Percentiles rank a stretch among this genome's conserved stretches.
phyloP scores from a whole-genome alignment of 30 jellyfish, hydroid and myxozoan genomes.

The Hydra vulgaris region DNA sequence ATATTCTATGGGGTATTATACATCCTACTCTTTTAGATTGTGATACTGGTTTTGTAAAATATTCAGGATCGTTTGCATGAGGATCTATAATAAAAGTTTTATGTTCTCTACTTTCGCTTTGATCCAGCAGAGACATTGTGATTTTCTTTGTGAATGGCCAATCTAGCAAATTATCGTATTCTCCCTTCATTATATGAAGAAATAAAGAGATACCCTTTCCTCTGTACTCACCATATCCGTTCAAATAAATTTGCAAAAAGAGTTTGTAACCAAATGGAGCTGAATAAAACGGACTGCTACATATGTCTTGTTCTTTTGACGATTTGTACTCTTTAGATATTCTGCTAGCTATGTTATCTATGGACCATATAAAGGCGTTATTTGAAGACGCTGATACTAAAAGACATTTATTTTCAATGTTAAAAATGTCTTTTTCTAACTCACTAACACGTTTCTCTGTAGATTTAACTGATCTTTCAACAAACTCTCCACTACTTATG shows the following conservation, averaged over 20 bases:
- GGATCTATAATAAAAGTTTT: background rate
- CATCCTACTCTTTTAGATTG: background rate
- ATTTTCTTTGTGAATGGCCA: background rate
- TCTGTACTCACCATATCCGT: background rate
- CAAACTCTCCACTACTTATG: background rate
- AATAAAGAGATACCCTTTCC: background rate
- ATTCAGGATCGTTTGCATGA: background rate
- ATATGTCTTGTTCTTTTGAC: background rate
- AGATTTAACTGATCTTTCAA: background rate
- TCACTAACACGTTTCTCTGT: background rate
- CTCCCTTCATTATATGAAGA: background rate
- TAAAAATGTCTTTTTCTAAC: background rate
- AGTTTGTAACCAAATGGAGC: background rate
- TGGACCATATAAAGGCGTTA: background rate
- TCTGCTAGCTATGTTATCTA: background rate
- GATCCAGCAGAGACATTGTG: background rate
- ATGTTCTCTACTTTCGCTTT: background rate
- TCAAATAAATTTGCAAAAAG: background rate
- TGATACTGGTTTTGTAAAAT: background rate
- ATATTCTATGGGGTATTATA: background rate
- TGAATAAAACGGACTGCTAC: background rate
- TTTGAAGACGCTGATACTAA: background rate
- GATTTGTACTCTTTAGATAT: background rate
- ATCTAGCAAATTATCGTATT: background rate
- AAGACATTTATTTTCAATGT: background rate